Base-by-base conservation (phyloP, 2,797 vertebrate species). In the Neosilurus hyrtlii region DNA sequence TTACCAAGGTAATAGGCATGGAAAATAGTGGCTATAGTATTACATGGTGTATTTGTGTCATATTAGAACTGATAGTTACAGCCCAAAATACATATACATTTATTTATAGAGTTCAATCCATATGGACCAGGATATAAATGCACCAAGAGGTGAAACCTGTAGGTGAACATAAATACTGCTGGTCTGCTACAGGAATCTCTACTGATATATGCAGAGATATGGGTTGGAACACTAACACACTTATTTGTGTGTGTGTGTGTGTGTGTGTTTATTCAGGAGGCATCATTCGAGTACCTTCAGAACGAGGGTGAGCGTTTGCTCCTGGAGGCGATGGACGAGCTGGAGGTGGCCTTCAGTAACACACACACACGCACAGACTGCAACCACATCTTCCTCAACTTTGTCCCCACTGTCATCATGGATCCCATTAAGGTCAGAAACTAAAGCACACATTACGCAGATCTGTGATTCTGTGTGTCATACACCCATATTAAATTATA, bases 371-470 rank as follows among this genome's bases (percentile, higher is more conserved):
- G 97, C 82, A 99, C 98, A 0, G 97, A 99, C 92, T 99, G 98
- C 87, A 99, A 99, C 89, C 98, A 99, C 87, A 99, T 99, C 91
- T 99, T 99, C 93, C 94, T 99, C 86, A 99, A 99, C 88, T 99
- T 99, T 26, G 98, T 99, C 82, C 98, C 98, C 73, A 99, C 97
- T 0, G 98, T 99, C 88, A 99, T 99, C 92, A 99, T 99, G 97
- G 97, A 99, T 86, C 98, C 97, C 8, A 98, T 97, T 9, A 99
- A 99, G 97, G 98, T 77, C 35, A n/a, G 56, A 0, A 75, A 7
- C 52, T 51, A 15, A 71, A 30, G 14, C 30, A 26, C 5, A 8
- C 8, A 18, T 66, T 16, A 30, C 15, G 0, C 2, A 66, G 63
- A 66, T 66, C 63, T 43, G 6, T 76, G 67, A 80, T 2, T 70